Conservation (phyloP, 2,797 vertebrate species). For the Fistularia tabacaria region DNA sequence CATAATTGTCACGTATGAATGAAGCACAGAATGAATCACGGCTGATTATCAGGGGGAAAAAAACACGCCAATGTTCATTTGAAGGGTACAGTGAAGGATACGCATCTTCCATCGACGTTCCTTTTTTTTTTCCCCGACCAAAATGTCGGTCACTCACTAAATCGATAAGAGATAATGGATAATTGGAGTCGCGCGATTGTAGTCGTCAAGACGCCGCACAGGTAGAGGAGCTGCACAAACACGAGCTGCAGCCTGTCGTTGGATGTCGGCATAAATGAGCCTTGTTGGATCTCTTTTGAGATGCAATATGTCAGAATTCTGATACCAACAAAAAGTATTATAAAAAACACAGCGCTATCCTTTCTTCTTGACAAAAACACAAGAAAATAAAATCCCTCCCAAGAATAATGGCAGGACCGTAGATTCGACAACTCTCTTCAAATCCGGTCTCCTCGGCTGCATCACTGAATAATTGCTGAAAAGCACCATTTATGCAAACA, state of each 20-base stretch:
- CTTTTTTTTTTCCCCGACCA: background rate
- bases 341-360: constrained; percentile 45
- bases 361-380: constrained; percentile 28
- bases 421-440: constrained; percentile 25
- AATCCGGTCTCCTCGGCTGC: constrained; percentile 12
- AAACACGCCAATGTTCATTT: constrained; percentile 42
- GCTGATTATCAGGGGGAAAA: constrained; percentile 69
- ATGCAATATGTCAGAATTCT: no score
- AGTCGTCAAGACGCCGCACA: no score
- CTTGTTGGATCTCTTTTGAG: no score
- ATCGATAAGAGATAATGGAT: no score
- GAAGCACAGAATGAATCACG: constrained; percentile 59
- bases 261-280: no score
- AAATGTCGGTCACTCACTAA: no score
- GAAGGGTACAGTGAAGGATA: constrained; percentile 58
- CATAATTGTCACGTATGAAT: constrained; percentile 67
- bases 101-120: constrained; percentile 48
- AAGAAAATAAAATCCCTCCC: constrained; percentile 20
- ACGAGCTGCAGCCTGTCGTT: no score
- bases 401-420: constrained; percentile 24
- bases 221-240: no score
- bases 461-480: constrained; percentile 42
- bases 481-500: constrained; percentile 29
- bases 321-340: constrained; percentile 13
- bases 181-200: no score